Evolutionary conservation across 2,113 vertebrate genomes (phyloP).

Genomic region (Lasiurus borealis): DNA sequence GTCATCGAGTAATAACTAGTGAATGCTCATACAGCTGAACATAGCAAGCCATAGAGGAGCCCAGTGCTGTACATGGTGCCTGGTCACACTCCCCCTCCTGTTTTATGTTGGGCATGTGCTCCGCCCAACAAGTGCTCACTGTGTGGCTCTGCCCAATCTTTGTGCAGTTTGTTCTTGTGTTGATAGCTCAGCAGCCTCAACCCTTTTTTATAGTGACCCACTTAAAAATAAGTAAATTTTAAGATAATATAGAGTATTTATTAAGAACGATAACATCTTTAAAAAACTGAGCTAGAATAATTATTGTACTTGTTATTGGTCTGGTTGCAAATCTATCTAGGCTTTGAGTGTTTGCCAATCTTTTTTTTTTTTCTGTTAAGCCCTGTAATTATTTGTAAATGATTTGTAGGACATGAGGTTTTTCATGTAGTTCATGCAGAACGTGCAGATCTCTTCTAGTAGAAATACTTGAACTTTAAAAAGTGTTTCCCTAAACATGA

Average conservation of each 20-base stretch:
- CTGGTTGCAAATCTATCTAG: not conserved
- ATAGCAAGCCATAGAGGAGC: not conserved
- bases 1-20: no score
- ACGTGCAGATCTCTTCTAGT: not conserved
- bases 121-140: not conserved
- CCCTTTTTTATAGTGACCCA: not conserved
- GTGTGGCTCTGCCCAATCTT: not conserved
- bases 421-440: not conserved
- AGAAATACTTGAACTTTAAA: not conserved
- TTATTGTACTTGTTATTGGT: not conserved
- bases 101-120: not conserved
- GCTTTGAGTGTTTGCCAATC: not conserved
- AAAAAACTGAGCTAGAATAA: not conserved
- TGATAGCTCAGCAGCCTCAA: not conserved
- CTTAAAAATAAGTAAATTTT: not conserved
- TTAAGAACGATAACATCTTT: not conserved
- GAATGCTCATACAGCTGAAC: not conserved
- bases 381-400: conserved; percentile 8
- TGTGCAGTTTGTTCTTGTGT: not conserved
- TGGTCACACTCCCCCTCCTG: not conserved
- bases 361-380: not conserved
- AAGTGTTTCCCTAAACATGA: not conserved
- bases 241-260: not conserved
- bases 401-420: not conserved
- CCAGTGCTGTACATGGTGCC: accelerated